These are phyloP conservation scores for Neria commutata DNA, from an alignment of 2,888 invertebrate genomes.

Conservation along the genomic window DNA sequence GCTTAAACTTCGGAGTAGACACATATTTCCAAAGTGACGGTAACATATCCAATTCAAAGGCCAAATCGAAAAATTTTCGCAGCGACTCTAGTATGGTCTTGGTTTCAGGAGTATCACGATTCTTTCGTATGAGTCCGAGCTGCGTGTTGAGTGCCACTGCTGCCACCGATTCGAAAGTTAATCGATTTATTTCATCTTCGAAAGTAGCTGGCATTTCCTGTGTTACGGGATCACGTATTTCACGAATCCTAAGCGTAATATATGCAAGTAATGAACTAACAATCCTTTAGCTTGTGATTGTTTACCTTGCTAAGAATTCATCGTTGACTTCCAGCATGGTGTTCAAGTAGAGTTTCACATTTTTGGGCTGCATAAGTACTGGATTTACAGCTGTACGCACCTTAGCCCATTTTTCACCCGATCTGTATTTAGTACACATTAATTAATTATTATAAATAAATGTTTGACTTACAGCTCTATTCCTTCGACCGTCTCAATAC, in stretches of 20 bases:
- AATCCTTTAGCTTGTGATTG: too few species aligned
- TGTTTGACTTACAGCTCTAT: too few species aligned
- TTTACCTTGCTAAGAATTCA: slow-evolving; percentile 57
- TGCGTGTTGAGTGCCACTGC: slow-evolving; percentile 55
- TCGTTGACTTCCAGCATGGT: slow-evolving; percentile 64
- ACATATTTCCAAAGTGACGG: slow-evolving; percentile 44
- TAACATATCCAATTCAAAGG: slow-evolving; percentile 40
- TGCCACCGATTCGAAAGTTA: slow-evolving; percentile 65
- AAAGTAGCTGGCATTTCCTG: slow-evolving; percentile 59
- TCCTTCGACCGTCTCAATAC: too few species aligned
- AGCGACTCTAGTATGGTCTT: slow-evolving; percentile 34
- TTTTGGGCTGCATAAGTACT: slow-evolving; percentile 69
- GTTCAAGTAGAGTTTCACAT: slow-evolving; percentile 64
- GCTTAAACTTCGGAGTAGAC: slow-evolving; percentile 39
- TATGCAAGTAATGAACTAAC: too few species aligned
- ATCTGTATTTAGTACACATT: slow-evolving; percentile 59
- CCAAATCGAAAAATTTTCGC: slow-evolving; percentile 23
- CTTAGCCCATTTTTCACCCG: slow-evolving; percentile 72
- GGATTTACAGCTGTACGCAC: slow-evolving; percentile 73
- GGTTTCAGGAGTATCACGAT: slow-evolving; percentile 31
- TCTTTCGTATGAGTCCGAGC: slow-evolving; percentile 35
- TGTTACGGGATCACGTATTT: slow-evolving; percentile 35
- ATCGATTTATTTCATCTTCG: slow-evolving; percentile 63
- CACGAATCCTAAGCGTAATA: slow-evolving; percentile 44
- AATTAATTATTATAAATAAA: too few species aligned